phyloP scores from a whole-genome alignment of 2,113 vertebrate species.

The Bujurquina vittata region DNA sequence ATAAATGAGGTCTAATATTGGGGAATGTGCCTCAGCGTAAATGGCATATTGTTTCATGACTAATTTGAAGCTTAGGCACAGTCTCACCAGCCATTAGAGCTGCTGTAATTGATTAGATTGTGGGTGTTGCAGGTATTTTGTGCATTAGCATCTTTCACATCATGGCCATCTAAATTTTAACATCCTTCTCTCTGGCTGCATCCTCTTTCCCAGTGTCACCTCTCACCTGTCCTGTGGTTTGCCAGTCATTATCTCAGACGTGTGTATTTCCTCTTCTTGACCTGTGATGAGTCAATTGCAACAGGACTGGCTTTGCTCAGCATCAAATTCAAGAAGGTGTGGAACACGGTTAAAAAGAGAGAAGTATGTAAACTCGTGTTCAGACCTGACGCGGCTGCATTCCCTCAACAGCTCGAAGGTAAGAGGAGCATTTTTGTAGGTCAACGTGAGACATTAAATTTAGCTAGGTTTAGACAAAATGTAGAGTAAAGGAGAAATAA shows the following conservation, averaged over 20 bases:
- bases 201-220: neutral
- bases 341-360: constrained; percentile 24
- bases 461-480: neutral
- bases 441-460: neutral
- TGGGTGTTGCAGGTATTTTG: neutral
- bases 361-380: constrained; percentile 24
- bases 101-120: neutral
- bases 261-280: neutral
- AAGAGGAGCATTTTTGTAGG: neutral
- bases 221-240: neutral
- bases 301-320: neutral
- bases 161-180: neutral
- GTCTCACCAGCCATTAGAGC: neutral
- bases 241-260: neutral
- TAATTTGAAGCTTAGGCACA: too few relatives aligned
- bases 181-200: neutral
- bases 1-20: too few relatives aligned
- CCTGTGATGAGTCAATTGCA: neutral
- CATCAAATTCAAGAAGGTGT: constrained; percentile 18
- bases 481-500: neutral
- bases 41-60: too few relatives aligned
- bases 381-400: constrained; percentile 52
- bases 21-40: too few relatives aligned
- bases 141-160: neutral
- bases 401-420: constrained; percentile 38